Base-by-base conservation (phyloP, 1,140 invertebrate genomes). In the Scaptomyza montana region DNA sequence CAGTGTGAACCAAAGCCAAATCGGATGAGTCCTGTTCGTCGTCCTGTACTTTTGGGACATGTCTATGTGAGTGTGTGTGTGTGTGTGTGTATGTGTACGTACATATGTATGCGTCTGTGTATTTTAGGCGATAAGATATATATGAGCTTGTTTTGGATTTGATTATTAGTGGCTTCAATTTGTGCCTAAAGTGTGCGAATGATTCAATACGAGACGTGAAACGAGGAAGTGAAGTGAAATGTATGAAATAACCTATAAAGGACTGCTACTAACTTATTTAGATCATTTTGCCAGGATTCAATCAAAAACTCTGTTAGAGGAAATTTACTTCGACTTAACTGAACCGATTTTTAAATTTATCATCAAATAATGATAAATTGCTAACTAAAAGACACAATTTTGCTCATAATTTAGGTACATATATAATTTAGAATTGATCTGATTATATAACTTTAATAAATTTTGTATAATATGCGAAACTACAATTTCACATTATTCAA, bases 1-100 rank as follows among this genome's bases (percentile, higher is more conserved):
- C 85, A 89, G 85, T 89, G 85, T 84, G 85, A 89, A 89, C 77
- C 85, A 12, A 89, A 82, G 79, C 85, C 80, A 89, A 89, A 89
- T 89, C 84, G 80, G 84, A 89, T 87, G 84, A 87, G 74, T 77
- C 56, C 67, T 86, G 78, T 71, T 74, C 21, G 1, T 33, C 61
- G 33, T 65, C 65, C 63, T 61, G 46, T 81, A 60, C 64, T 50
- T 53, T 63, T 45, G 60, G 39, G 50, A 45, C 72, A 43, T 36
- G 49, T 56, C 45, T 60, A 33, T 56, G 12, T 13, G 19, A 39
- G 57, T 28, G 36, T 13, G 59, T 12, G 49, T 56, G 12, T 12
- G 19, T 43, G 57, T 28, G 33, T 13, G 59, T 16, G 49, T 16
- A 16, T 16, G 16, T 16, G 16, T 1, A 16, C 16, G 16, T 16